Base-by-base conservation (phyloP, 2,113 vertebrate species). In the Bostrychus sinensis region DNA sequence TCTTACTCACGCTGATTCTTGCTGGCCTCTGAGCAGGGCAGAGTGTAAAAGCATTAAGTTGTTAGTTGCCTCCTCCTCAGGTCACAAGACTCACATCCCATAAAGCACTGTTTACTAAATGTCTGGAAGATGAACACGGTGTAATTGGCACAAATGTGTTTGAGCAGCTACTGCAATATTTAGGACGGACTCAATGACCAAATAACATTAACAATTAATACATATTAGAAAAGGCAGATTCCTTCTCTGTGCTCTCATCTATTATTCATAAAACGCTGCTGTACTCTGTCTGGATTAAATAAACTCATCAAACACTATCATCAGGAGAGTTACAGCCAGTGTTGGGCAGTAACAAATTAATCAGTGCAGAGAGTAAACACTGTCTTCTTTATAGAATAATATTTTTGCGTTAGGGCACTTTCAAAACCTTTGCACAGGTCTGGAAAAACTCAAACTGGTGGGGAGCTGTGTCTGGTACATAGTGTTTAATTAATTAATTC, bases 131-230 rank as follows among this genome's bases (percentile, higher is more conserved):
- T 41, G 39, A 17, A 41, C 39, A 17, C 10, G 41, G 43, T 12
- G 9, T 46, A 46, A 46, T 23, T 46, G 22, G 11, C 1, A 10
- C 5, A 4, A 5, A 23, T 46, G 19, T 46, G 43, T 46, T 46
- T 46, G 43, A 46, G 43, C 43, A 23, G 43, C 20, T 22, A 20
- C 43, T 46, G 43, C 43, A 46, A 46, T 46, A 46, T 46, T 46
- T 30, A 30, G n/a, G 7, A 30, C 20, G 3, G 43, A 23, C 17
- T 46, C 43, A 11, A 23, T 46, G 20, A 23, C 43, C 43, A 46
- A 46, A 46, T 46, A 46, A 22, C 43, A 46, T 46, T 46, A 48
- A 48, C 20, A 48, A 48, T 48, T 48, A 25, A 48, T 48, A 13
- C 11, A 19, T 22, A 20, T 45, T 45, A 45, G 42, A 45, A 11